phyloP scores from a whole-genome alignment of 2,113 vertebrate species.

The Rafetus swinhoei region DNA sequence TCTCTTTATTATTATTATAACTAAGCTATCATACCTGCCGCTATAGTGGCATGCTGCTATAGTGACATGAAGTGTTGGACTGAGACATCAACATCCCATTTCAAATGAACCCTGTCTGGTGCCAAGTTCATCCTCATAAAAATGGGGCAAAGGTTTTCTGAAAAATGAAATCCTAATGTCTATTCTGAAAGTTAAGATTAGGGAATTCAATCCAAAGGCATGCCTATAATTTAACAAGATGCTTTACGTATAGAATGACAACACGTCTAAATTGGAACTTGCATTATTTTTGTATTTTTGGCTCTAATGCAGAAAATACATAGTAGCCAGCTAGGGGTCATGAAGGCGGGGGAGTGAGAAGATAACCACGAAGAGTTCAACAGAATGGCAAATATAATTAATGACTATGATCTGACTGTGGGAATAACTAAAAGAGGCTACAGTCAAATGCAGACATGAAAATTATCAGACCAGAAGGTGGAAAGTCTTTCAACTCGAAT shows the following conservation, averaged over 20 bases:
- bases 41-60: not conserved
- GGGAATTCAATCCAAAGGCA: not conserved
- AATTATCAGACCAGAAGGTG: not conserved
- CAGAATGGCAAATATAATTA: not conserved
- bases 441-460: not conserved
- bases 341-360: not conserved
- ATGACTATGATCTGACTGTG: not conserved
- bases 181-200: not conserved
- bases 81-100: not conserved
- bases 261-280: not conserved
- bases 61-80: not conserved
- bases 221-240: not conserved
- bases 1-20: not conserved
- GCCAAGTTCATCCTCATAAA: not conserved
- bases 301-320: not conserved
- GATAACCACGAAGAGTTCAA: not conserved
- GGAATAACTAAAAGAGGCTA: not conserved
- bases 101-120: not conserved
- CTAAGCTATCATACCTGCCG: not conserved
- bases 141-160: not conserved
- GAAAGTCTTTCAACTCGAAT: conserved; percentile 21
- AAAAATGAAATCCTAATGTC: not conserved
- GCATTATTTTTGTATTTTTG: not conserved
- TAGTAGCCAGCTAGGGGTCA: not conserved
- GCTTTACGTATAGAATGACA: not conserved